Conservation (phyloP, 2,797 vertebrate species). For the Dryobates pubescens region DNA sequence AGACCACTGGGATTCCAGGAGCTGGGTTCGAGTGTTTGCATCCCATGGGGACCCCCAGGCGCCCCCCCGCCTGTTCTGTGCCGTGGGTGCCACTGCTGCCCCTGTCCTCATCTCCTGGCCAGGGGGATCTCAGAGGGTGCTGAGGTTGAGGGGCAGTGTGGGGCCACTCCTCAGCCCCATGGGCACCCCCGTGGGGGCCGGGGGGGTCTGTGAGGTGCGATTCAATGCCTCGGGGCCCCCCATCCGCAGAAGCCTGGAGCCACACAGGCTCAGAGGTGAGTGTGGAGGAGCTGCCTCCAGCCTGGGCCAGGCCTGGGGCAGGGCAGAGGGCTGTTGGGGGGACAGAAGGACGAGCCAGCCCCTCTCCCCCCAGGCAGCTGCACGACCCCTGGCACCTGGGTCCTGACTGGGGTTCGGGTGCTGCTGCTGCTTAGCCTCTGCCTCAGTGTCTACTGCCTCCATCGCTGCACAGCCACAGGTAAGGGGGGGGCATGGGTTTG, state of each 20-base stretch:
- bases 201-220: not conserved
- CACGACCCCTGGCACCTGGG: no score
- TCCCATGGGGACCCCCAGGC: not conserved
- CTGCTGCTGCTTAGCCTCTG: not conserved
- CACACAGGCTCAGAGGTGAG: not conserved
- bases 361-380: not conserved
- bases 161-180: not conserved
- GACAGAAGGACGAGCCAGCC: not conserved
- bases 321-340: no score
- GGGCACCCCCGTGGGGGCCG: not conserved
- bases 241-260: not conserved
- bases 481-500: no score
- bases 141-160: not conserved
- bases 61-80: not conserved
- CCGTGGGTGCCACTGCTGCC: not conserved
- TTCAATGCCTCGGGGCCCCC: not conserved
- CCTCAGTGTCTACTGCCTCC: not conserved
- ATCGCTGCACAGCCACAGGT: no score
- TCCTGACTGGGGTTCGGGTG: no score
- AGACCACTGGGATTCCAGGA: not conserved
- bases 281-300: not conserved
- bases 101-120: not conserved
- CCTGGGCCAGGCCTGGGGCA: no score
- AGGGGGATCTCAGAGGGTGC: fast-evolving
- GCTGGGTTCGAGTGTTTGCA: not conserved